phyloP scores from a whole-genome alignment of 2,113 vertebrate genomes.

The Melanostigma gelatinosum region DNA sequence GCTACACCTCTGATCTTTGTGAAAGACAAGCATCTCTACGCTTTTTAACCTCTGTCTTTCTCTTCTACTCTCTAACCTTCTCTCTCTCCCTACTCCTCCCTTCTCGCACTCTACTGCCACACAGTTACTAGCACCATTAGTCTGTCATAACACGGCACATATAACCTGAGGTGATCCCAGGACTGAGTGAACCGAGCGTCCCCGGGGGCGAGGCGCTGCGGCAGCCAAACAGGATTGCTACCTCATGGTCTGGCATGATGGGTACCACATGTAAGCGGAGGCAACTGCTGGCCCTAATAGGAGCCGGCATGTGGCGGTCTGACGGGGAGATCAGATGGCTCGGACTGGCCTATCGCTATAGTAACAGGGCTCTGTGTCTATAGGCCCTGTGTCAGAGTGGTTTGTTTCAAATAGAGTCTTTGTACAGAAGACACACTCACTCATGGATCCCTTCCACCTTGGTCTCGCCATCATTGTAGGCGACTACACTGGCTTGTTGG shows the following conservation, averaged over 20 bases:
- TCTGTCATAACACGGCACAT: constrained; percentile 71
- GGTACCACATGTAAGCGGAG: constrained; percentile 69
- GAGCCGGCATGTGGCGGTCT: constrained; percentile 67
- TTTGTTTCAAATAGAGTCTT: constrained; percentile 68
- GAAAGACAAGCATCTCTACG: constrained; percentile 7
- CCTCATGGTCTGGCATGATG: constrained; percentile 60
- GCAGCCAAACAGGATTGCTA: constrained; percentile 48
- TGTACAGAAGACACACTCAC: constrained; percentile 49
- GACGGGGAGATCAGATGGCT: constrained; percentile 61
- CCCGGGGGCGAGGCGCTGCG: constrained; percentile 33
- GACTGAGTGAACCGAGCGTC: constrained; percentile 50
- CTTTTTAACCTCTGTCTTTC: not conserved
- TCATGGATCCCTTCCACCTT: constrained; percentile 4
- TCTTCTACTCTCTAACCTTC: constrained; percentile 17
- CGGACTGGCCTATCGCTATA: constrained; percentile 25
- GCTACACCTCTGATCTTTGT: not conserved
- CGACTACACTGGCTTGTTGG: not conserved
- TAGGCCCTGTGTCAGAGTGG: constrained; percentile 4
- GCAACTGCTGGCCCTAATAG: constrained; percentile 57
- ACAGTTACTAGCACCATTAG: constrained; percentile 69
- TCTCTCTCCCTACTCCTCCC: constrained; percentile 6
- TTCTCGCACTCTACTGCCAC: constrained; percentile 29
- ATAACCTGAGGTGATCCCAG: constrained; percentile 64
- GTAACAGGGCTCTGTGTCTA: constrained; percentile 50
- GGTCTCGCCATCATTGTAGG: not conserved